These are phyloP conservation scores for Nomada hirtipes DNA, from an alignment of 2,888 invertebrate species.

Conservation along the genomic window DNA sequence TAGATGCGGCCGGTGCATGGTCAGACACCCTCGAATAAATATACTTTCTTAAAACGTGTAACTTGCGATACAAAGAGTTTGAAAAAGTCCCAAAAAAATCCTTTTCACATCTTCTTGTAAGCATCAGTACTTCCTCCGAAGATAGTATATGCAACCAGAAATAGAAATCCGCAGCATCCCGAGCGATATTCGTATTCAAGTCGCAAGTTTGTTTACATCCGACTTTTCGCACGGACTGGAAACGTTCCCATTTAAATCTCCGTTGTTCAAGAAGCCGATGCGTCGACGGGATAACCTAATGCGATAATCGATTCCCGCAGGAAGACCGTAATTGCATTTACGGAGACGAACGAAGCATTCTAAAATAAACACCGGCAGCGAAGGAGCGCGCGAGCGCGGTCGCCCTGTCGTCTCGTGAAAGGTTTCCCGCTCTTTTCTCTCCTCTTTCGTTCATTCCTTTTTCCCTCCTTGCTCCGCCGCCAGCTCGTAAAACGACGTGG, in stretches of 20 bases:
- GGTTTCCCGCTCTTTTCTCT: slow-evolving; percentile 48
- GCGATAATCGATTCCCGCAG: slow-evolving; percentile 65
- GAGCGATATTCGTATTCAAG: slow-evolving; percentile 11
- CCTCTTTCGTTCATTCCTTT: neutral
- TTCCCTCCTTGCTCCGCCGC: slow-evolving; percentile 17
- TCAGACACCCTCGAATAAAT: neutral
- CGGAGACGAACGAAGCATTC: slow-evolving; percentile 57
- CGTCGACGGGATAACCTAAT: slow-evolving; percentile 57
- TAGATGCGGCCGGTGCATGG: neutral
- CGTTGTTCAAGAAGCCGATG: slow-evolving; percentile 47
- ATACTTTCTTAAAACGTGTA: neutral
- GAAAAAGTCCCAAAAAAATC: neutral
- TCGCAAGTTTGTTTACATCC: neutral
- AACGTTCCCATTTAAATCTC: slow-evolving; percentile 45
- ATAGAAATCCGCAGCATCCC: neutral
- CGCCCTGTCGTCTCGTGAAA: slow-evolving; percentile 47
- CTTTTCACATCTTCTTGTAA: neutral
- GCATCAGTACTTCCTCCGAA: neutral
- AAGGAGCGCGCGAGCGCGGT: slow-evolving; percentile 14
- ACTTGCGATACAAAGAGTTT: no score
- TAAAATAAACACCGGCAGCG: slow-evolving; percentile 60
- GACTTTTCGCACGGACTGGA: neutral
- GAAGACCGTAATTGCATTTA: slow-evolving; percentile 65
- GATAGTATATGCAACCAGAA: neutral
- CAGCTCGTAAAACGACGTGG: slow-evolving; percentile 65